Evolutionary conservation across 2,113 vertebrate species (phyloP), one percentile per base, ranked within the genome.

Genomic region (Rhagologus leucostigma): DNA sequence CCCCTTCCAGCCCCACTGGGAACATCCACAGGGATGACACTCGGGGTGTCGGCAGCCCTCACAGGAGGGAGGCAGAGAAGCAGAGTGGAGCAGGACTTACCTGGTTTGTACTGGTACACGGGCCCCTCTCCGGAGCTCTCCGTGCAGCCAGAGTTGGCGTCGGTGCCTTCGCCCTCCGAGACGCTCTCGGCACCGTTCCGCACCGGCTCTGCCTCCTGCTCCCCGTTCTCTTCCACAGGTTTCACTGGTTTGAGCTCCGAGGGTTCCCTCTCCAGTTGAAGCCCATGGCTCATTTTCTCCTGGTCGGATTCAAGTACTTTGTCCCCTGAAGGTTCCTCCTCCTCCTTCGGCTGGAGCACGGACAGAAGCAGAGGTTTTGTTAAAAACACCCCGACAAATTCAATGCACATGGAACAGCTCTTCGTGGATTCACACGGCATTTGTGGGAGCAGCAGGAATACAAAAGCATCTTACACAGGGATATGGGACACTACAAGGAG

Each of bases 181-280:
- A 96, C 60, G 47, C 98, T 98, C 64, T 99, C 99, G 0, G 99
- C 99, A 3, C 99, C 99, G 1, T 99, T 99, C n/a, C 98, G 98
- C 57, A 99, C 91, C 4, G 98, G 97, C 87, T 99, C 99, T 9
- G 94, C 84, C 57, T 99, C 99, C 13, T 97, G 91, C 89, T 99
- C 99, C 3, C 99, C 99, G 0, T 99, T 99, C 93, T 99, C 99
- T 87, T 99, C 99, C 27, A 97, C 89, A 69, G 90, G 27, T 75
- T 96, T 89, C 16, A 47, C 64, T 90, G 97, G n/a, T 78, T 96
- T 95, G 20, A 97, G 88, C 78, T 98, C 97, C 7, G 69, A 86
- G 74, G 92, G 57, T 5, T 98, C 98, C 73, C 97, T 97, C n/a
- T 98, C 97, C 22, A 95, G 81, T 3, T 94, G 97, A 93, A 97